These are phyloP conservation scores for Orchestes rusci DNA, from an alignment of 2,888 invertebrate species.

Conservation along the genomic window DNA sequence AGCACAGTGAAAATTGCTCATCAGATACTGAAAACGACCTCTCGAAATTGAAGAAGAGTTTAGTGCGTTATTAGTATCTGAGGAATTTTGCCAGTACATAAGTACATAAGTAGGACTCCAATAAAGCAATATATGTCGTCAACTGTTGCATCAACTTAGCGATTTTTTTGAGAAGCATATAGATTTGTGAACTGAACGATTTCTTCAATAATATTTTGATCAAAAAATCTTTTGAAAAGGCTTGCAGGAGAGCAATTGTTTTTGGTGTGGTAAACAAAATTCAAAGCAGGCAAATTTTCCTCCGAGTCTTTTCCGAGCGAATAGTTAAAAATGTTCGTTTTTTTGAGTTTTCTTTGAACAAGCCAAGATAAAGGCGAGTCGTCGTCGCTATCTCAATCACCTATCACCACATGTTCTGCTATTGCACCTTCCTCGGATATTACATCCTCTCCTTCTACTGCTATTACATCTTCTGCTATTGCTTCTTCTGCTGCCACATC, in stretches of 20 bases:
- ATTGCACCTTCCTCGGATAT: background rate
- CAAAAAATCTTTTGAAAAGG: conserved; percentile 1
- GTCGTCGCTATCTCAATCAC: background rate
- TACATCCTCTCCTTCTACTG: no score
- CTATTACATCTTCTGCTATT: no score
- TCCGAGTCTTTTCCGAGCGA: conserved; percentile 1
- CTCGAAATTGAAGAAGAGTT: conserved; percentile 31
- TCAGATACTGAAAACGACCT: conserved; percentile 31
- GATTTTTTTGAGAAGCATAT: conserved; percentile 13
- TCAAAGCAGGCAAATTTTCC: background rate
- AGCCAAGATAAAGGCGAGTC: background rate
- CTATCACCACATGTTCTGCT: background rate
- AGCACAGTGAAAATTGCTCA: conserved; percentile 31
- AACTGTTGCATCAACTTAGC: conserved; percentile 7
- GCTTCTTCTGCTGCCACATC: background rate
- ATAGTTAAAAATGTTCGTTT: conserved; percentile 1
- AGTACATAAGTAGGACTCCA: conserved; percentile 19
- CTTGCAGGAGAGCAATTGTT: conserved; percentile 4
- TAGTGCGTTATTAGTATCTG: conserved; percentile 29
- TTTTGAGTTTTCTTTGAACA: background rate
- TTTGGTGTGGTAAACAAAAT: conserved; percentile 4
- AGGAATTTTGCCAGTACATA: conserved; percentile 29
- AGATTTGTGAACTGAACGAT: conserved; percentile 2
- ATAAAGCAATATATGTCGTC: conserved; percentile 25
- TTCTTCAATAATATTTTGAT: conserved; percentile 3